These are phyloP conservation scores for Apteryx owenii DNA, from an alignment of 2,113 vertebrate species.

Conservation along the genomic window DNA sequence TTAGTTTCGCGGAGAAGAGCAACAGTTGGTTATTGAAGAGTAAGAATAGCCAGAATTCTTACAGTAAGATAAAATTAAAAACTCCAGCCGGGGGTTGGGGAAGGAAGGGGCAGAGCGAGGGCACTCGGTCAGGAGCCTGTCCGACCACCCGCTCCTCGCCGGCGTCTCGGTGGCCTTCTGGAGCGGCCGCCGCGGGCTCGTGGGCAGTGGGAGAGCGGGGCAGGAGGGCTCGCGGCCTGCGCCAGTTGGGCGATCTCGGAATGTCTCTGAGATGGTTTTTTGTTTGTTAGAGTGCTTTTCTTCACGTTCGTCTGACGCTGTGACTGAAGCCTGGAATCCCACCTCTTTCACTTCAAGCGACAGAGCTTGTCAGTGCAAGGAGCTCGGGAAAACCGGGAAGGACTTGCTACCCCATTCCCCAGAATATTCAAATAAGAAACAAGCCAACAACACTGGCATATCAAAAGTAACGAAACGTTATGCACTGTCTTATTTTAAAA, in stretches of 20 bases:
- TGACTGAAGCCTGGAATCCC: background rate
- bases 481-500: background rate
- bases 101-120: no score
- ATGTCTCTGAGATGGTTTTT: background rate
- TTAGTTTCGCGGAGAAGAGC: background rate
- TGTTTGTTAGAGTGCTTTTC: background rate
- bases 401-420: background rate
- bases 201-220: background rate
- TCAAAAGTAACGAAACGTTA: background rate
- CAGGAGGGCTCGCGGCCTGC: background rate
- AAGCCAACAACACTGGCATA: background rate
- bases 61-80: background rate
- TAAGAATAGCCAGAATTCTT: background rate
- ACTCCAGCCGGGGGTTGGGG: no score
- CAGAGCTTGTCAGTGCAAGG: background rate
- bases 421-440: background rate
- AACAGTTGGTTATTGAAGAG: background rate
- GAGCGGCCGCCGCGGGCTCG: background rate
- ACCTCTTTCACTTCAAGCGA: background rate
- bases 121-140: no score
- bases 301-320: background rate
- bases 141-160: no score
- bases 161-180: no score
- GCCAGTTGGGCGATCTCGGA: background rate
- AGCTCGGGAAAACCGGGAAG: background rate